These are phyloP conservation scores for Chelonus formosanus DNA, from an alignment of 2,888 invertebrate species.

Conservation along the genomic window DNA sequence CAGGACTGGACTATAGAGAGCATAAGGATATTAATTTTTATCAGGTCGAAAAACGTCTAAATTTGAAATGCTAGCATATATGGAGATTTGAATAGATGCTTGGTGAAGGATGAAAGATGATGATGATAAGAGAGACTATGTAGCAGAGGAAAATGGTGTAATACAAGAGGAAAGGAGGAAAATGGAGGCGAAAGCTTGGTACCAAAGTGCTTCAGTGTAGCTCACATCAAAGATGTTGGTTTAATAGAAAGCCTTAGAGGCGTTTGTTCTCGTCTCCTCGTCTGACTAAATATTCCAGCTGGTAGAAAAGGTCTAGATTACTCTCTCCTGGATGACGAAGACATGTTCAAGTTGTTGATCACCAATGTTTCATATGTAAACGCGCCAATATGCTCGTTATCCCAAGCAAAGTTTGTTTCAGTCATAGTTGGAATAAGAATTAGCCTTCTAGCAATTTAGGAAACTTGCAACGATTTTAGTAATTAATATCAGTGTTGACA, in stretches of 20 bases:
- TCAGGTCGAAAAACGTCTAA: too few relatives aligned
- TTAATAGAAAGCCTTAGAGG: slow-evolving; percentile 72
- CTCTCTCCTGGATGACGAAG: neutral
- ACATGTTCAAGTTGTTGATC: neutral
- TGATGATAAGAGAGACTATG: neutral
- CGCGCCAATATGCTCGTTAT: too few relatives aligned
- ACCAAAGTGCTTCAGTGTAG: slow-evolving; percentile 49
- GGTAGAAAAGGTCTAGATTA: slow-evolving; percentile 44
- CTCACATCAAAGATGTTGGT: slow-evolving; percentile 64
- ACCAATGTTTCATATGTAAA: too few relatives aligned
- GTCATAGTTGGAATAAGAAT: slow-evolving; percentile 35
- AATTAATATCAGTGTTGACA: slow-evolving; percentile 62
- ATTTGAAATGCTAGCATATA: too few relatives aligned
- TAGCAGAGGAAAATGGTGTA: slow-evolving; percentile 26
- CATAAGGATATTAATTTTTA: too few relatives aligned
- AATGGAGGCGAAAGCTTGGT: slow-evolving; percentile 40
- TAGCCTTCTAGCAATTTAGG: slow-evolving; percentile 33
- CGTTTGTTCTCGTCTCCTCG: slow-evolving; percentile 69
- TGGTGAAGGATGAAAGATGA: neutral
- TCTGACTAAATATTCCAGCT: slow-evolving; percentile 64
- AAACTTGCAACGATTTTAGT: slow-evolving; percentile 46
- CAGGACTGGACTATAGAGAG: too few relatives aligned
- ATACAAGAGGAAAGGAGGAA: slow-evolving; percentile 29
- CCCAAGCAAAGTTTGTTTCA: slow-evolving; percentile 6
- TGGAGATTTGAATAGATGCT: too few relatives aligned